Conservation (phyloP, 2,797 vertebrate species). For the Sarcophilus harrisii region DNA sequence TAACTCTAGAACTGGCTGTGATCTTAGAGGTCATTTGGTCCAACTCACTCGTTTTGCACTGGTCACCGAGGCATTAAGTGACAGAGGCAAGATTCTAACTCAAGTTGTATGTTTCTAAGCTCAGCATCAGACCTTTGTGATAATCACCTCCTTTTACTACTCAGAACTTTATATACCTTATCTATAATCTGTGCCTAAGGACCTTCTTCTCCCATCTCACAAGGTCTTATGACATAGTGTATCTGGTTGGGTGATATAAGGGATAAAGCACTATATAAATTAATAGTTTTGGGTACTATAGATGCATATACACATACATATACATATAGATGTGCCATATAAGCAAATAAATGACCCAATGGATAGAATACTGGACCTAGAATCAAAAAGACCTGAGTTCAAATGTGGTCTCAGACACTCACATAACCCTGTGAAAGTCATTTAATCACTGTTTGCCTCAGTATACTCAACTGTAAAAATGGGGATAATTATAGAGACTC, state of each 20-base stretch:
- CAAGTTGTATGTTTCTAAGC: not conserved
- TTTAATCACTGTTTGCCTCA: not conserved
- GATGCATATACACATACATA: not conserved
- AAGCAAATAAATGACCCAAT: not conserved
- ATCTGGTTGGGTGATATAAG: rapidly evolving
- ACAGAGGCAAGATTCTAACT: not conserved
- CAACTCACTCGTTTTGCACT: not conserved
- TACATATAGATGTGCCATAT: not conserved
- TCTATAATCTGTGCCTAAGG: not conserved
- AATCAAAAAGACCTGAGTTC: not conserved
- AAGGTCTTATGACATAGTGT: not conserved
- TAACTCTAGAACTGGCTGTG: not conserved
- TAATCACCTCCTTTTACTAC: not conserved
- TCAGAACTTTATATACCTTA: not conserved
- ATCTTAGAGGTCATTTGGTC: not conserved
- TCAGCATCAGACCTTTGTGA: not conserved
- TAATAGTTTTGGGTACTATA: not conserved
- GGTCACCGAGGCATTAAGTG: not conserved
- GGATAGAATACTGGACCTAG: not conserved
- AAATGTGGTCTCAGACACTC: not conserved
- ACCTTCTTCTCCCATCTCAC: not conserved
- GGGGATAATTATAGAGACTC: not conserved
- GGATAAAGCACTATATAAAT: not conserved
- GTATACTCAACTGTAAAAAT: not conserved
- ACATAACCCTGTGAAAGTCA: not conserved